Conservation (phyloP, 2,797 vertebrate genomes). For the Anableps anableps region DNA sequence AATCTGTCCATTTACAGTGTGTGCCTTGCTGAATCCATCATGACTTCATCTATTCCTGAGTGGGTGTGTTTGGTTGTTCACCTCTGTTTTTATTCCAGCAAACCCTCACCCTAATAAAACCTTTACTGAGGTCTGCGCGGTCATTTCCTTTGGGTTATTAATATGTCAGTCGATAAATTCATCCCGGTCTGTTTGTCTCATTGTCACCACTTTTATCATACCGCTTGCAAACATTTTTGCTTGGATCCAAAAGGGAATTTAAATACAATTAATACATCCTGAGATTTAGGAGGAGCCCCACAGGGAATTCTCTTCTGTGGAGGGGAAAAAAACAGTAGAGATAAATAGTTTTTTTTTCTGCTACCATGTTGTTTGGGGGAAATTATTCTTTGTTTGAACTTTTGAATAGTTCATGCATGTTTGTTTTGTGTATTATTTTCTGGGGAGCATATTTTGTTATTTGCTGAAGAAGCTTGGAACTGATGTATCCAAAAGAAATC, state of each 20-base stretch:
- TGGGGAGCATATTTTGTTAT: not conserved
- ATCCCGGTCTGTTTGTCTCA: constrained; percentile 11
- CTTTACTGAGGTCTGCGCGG: constrained; percentile 47
- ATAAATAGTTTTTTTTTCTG: not conserved
- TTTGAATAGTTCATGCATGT: constrained; percentile 5
- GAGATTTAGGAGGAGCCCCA: not conserved
- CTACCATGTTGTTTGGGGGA: not conserved
- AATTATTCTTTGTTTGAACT: not conserved
- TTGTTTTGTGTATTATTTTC: not conserved
- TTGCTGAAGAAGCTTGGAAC: not conserved
- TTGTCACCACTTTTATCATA: not conserved
- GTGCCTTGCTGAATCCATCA: not conserved
- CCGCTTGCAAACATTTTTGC: constrained; percentile 1
- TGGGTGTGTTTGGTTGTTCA: not conserved
- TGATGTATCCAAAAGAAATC: too few relatives aligned
- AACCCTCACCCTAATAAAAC: constrained; percentile 46
- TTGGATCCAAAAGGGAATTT: not conserved
- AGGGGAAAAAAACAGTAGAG: constrained; percentile 1
- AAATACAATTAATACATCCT: constrained; percentile 1
- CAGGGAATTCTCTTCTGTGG: not conserved
- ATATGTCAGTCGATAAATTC: constrained; percentile 58
- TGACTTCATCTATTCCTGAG: not conserved
- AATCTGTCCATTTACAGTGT: not conserved
- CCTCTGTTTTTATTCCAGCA: constrained; percentile 41
- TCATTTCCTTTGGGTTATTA: constrained; percentile 48